Evolutionary conservation across 2,113 vertebrate genomes (phyloP).

Genomic region (Hippocampus zosterae): DNA sequence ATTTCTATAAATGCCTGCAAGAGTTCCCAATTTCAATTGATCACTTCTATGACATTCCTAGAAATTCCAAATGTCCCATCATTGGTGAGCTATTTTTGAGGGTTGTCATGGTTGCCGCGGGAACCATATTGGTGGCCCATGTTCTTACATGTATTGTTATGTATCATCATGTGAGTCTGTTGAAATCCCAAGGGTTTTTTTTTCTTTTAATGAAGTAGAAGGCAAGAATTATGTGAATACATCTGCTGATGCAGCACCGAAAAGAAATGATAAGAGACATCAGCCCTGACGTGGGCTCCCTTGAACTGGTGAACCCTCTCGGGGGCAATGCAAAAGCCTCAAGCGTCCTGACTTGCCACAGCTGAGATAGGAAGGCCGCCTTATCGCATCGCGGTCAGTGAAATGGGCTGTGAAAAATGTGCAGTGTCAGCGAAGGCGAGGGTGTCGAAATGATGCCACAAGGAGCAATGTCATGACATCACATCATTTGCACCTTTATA

Average conservation of each 20-base stretch:
- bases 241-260: background rate
- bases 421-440: slow-evolving; percentile 53
- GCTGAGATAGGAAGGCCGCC: slow-evolving; percentile 54
- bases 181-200: background rate
- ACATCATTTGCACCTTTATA: slow-evolving; percentile 32
- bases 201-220: background rate
- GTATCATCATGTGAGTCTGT: background rate
- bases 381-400: slow-evolving; percentile 55
- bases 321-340: slow-evolving; percentile 40
- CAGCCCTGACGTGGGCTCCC: slow-evolving; percentile 27
- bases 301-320: slow-evolving; percentile 15
- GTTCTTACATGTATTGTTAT: too few relatives aligned
- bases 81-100: too few relatives aligned
- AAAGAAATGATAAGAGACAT: slow-evolving; percentile 5
- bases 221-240: background rate
- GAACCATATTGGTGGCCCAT: too few relatives aligned
- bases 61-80: too few relatives aligned
- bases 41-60: background rate
- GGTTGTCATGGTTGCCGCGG: too few relatives aligned
- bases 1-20: background rate
- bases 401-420: slow-evolving; percentile 62
- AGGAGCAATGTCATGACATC: slow-evolving; percentile 49
- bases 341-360: slow-evolving; percentile 36
- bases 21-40: background rate
- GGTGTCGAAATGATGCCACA: slow-evolving; percentile 49